phyloP scores from a whole-genome alignment of 2,113 vertebrate genomes.

The Pseudopipra pipra region DNA sequence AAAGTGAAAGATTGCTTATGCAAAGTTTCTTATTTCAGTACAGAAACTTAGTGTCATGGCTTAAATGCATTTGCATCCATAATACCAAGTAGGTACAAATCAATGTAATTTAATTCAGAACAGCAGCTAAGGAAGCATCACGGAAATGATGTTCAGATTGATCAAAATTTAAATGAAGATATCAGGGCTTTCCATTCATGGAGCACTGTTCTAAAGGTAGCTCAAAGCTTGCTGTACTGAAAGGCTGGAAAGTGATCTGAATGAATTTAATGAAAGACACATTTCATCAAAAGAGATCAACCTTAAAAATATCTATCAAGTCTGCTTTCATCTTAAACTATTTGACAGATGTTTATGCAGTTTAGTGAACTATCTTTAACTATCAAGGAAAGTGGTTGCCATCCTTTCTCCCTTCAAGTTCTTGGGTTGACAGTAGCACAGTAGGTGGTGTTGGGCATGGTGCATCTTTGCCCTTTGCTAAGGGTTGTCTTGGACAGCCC shows the following conservation, averaged over 20 bases:
- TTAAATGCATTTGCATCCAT: background rate
- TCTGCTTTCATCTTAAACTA: background rate
- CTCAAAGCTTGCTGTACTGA: background rate
- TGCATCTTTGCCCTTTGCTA: background rate
- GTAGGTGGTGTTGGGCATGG: background rate
- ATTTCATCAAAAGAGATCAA: background rate
- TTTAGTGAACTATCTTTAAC: background rate
- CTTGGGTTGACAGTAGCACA: background rate
- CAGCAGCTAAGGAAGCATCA: background rate
- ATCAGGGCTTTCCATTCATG: background rate
- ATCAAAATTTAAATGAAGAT: conserved; percentile 23
- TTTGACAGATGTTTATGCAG: background rate
- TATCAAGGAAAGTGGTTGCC: background rate
- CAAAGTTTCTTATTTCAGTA: background rate
- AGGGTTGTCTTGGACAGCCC: background rate
- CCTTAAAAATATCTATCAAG: background rate
- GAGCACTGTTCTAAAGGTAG: background rate
- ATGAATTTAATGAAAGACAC: background rate
- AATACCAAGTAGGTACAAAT: background rate
- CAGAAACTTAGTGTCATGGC: background rate
- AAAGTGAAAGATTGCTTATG: background rate
- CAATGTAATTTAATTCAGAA: conserved; percentile 1
- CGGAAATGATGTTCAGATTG: background rate
- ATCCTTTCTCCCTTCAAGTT: background rate
- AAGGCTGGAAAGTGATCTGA: background rate